phyloP scores from a whole-genome alignment of 2,888 invertebrate species.

The Ornithoptera priamus region DNA sequence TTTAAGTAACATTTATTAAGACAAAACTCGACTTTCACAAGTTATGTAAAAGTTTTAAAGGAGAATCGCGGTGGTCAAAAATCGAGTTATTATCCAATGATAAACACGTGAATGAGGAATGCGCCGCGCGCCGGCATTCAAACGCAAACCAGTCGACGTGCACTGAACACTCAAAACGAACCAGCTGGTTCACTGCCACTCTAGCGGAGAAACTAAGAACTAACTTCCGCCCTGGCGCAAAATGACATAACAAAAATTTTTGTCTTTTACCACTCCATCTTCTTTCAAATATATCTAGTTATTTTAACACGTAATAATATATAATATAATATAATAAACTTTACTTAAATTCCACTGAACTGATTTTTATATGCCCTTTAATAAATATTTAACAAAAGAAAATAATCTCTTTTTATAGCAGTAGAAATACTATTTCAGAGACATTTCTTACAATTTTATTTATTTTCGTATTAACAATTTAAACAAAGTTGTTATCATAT shows the following conservation, averaged over 20 bases:
- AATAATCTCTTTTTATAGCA: no score
- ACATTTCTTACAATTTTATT: no score
- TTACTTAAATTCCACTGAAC: no score
- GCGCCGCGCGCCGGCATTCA: conserved; percentile 48
- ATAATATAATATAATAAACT: no score
- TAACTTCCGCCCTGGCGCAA: conserved; percentile 50
- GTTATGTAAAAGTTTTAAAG: conserved; percentile 54
- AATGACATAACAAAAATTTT: conserved; percentile 42
- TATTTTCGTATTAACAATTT: no score
- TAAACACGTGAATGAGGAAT: conserved; percentile 59
- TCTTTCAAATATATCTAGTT: no score
- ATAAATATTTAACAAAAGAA: no score
- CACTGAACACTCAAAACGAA: conserved; percentile 65
- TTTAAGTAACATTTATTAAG: conserved; percentile 32
- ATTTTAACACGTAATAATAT: no score
- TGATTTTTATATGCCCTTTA: no score
- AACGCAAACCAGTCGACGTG: conserved; percentile 52
- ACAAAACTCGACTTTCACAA: conserved; percentile 46
- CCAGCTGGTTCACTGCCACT: conserved; percentile 68
- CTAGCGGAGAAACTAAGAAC: conserved; percentile 70
- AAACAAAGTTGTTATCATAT: no score
- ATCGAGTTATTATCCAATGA: conserved; percentile 51
- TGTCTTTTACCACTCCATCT: no score
- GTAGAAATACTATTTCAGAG: no score
- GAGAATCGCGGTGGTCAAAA: conserved; percentile 57